Conservation (phyloP, 2,113 vertebrate species). For the Myiagra hebetior region DNA sequence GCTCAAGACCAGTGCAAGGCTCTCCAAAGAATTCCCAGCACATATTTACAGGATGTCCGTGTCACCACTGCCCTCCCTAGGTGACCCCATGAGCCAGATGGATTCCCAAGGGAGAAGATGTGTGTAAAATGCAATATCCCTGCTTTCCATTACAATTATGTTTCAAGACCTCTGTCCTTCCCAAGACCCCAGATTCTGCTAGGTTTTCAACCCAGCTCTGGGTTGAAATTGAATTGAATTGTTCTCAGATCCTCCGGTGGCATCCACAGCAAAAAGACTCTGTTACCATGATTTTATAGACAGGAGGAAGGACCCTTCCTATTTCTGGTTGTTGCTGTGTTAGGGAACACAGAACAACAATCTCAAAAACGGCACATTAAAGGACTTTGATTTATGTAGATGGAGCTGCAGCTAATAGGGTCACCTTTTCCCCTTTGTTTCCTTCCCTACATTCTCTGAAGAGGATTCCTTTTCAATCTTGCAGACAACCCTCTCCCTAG, state of each 20-base stretch:
- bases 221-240: too few species aligned
- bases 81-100: not conserved
- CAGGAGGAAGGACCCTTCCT: not conserved
- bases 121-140: not conserved
- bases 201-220: not conserved
- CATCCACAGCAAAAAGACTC: not conserved
- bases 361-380: not conserved
- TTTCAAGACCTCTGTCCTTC: not conserved
- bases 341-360: not conserved
- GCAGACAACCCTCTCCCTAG: not conserved
- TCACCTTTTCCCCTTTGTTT: not conserved
- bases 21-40: not conserved
- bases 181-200: not conserved
- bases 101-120: not conserved
- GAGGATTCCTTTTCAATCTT: not conserved
- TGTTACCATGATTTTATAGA: fast-evolving
- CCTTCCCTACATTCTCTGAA: not conserved
- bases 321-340: not conserved
- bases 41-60: not conserved
- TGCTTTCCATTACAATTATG: not conserved
- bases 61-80: not conserved
- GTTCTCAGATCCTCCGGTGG: not conserved
- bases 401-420: not conserved
- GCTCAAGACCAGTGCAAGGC: not conserved
- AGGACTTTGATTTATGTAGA: not conserved